These are phyloP conservation scores for Irena cyanogastra DNA, from an alignment of 2,113 vertebrate genomes.

Conservation along the genomic window DNA sequence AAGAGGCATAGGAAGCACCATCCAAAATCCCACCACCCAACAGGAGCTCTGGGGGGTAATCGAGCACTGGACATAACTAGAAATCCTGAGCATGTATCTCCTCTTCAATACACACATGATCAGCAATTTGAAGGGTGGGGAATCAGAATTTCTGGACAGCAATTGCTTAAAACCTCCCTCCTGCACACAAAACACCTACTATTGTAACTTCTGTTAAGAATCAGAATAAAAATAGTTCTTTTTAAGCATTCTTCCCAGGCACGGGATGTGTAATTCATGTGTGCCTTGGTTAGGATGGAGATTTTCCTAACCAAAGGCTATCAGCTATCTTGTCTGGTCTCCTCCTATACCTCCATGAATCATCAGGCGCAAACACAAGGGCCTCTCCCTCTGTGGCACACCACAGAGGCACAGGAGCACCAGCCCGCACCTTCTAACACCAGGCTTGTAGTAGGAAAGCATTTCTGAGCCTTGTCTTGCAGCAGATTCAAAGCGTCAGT, in stretches of 20 bases:
- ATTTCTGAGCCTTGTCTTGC: background rate
- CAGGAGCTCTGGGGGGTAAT: background rate
- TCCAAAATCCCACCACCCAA: background rate
- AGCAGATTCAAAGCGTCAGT: background rate
- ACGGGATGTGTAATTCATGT: background rate
- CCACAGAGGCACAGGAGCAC: accelerated
- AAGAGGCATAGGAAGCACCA: background rate
- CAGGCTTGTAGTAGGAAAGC: background rate
- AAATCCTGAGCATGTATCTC: background rate
- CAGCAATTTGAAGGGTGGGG: background rate
- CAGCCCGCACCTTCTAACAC: background rate
- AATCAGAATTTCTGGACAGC: background rate
- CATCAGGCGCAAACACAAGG: background rate
- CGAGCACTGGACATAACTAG: background rate
- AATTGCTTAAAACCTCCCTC: background rate
- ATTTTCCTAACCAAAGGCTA: background rate
- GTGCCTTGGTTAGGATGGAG: accelerated
- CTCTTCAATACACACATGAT: background rate
- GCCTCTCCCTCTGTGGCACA: background rate
- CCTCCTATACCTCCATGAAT: background rate
- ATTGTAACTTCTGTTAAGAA: background rate
- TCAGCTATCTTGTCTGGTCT: background rate
- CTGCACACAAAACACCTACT: background rate
- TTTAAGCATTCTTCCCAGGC: background rate
- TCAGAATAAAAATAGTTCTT: background rate